These are phyloP conservation scores for Bombus fervidus DNA, from an alignment of 1,140 invertebrate genomes.

Conservation along the genomic window DNA sequence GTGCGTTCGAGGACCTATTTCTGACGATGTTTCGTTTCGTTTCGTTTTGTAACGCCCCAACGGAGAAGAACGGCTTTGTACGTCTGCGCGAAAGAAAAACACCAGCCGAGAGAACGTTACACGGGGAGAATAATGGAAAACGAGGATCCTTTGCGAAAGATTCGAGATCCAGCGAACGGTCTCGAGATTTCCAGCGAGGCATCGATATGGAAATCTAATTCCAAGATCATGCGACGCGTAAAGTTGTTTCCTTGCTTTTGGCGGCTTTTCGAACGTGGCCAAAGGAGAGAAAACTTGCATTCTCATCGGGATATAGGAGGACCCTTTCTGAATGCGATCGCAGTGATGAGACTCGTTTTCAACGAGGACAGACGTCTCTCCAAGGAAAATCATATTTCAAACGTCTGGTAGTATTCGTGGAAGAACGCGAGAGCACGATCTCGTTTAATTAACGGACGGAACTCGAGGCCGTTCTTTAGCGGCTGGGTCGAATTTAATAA, in stretches of 20 bases:
- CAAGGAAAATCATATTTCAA: constrained; percentile 9
- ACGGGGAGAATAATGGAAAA: constrained; percentile 12
- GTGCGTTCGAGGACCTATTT: neutral
- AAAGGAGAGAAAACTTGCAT: neutral
- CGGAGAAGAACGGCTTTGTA: neutral
- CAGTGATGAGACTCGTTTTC: neutral
- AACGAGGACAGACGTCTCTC: neutral
- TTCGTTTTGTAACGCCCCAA: neutral
- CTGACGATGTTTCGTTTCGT: neutral
- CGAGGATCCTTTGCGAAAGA: neutral
- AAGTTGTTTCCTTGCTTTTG: constrained; percentile 21
- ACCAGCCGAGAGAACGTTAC: neutral
- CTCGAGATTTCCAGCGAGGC: constrained; percentile 7
- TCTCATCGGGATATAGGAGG: neutral
- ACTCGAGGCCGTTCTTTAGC: neutral
- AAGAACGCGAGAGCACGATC: neutral
- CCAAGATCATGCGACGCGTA: constrained; percentile 27
- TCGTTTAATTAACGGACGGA: constrained; percentile 43
- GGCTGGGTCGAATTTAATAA: constrained; percentile 29
- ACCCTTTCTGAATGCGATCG: neutral
- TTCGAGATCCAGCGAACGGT: neutral
- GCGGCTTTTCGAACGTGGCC: neutral
- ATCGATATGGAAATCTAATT: constrained; percentile 44
- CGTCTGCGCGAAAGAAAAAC: neutral
- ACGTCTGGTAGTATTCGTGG: neutral